phyloP scores from a whole-genome alignment of 2,113 vertebrate genomes.

The Brienomyrus brachyistius region DNA sequence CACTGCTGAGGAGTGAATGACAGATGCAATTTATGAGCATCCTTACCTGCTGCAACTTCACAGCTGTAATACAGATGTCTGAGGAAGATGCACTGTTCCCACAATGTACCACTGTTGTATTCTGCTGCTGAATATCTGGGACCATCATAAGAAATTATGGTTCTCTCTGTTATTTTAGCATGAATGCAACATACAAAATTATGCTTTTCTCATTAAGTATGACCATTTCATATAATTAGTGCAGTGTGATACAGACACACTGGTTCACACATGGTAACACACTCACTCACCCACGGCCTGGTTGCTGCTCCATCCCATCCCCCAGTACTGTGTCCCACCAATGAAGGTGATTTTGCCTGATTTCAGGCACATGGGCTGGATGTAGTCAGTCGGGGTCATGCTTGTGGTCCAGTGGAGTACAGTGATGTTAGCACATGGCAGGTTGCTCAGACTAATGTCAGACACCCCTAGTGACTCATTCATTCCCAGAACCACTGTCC shows the following conservation, averaged over 20 bases:
- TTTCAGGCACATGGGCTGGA: constrained; percentile 42
- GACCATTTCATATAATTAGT: background rate
- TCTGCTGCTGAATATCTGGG: background rate
- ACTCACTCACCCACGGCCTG: constrained; percentile 21
- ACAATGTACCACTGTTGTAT: background rate
- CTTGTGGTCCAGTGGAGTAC: constrained; percentile 25
- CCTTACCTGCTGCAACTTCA: background rate
- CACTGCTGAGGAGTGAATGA: background rate
- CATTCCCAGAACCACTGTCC: constrained; percentile 39
- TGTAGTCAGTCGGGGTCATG: constrained; percentile 26
- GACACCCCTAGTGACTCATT: constrained; percentile 29
- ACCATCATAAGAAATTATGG: background rate
- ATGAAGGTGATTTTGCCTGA: background rate
- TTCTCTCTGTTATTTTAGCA: background rate
- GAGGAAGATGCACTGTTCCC: background rate
- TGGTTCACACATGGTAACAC: background rate
- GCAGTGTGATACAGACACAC: background rate
- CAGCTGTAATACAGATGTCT: background rate
- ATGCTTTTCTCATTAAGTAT: background rate
- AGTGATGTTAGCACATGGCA: constrained; percentile 25
- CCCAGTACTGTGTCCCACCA: constrained; percentile 32
- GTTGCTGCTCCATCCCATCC: constrained; percentile 31
- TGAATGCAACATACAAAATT: background rate
- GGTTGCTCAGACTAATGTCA: constrained; percentile 29
- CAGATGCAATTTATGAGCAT: background rate